Conservation (phyloP, 2,797 vertebrate species). For the Malacoraja senta region DNA sequence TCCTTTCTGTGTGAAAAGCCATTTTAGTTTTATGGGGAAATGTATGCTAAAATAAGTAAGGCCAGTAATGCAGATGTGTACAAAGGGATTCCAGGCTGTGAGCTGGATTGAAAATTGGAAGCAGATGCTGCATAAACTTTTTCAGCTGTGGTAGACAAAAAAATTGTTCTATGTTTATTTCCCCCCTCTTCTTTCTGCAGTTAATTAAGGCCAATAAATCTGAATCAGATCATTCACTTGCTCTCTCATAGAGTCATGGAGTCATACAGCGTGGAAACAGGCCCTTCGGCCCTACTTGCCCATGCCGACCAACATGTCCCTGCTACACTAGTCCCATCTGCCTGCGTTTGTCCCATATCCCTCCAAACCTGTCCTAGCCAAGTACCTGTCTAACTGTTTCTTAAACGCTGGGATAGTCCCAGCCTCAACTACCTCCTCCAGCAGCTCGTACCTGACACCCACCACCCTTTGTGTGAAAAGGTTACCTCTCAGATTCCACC, state of each 20-base stretch:
- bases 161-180: not conserved
- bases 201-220: conserved; percentile 23
- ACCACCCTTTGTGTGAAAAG: not conserved
- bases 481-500: not conserved
- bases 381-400: too few relatives aligned
- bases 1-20: conserved; percentile 25
- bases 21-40: conserved; percentile 35
- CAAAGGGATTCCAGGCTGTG: conserved; percentile 33
- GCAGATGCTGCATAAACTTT: conserved; percentile 30
- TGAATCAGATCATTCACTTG: not conserved
- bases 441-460: too few relatives aligned
- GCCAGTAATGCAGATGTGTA: conserved; percentile 35
- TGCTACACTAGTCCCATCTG: too few relatives aligned
- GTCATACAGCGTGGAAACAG: too few relatives aligned
- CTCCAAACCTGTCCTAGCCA: too few relatives aligned
- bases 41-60: conserved; percentile 35
- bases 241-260: not conserved
- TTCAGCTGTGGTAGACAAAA: conserved; percentile 26
- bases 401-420: too few relatives aligned
- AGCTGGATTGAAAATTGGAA: conserved; percentile 23
- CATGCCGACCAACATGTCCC: too few relatives aligned
- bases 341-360: too few relatives aligned
- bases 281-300: too few relatives aligned
- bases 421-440: too few relatives aligned
- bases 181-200: not conserved